phyloP scores from a whole-genome alignment of 2,888 invertebrate species.

The Prostheceraeus crozeri region DNA sequence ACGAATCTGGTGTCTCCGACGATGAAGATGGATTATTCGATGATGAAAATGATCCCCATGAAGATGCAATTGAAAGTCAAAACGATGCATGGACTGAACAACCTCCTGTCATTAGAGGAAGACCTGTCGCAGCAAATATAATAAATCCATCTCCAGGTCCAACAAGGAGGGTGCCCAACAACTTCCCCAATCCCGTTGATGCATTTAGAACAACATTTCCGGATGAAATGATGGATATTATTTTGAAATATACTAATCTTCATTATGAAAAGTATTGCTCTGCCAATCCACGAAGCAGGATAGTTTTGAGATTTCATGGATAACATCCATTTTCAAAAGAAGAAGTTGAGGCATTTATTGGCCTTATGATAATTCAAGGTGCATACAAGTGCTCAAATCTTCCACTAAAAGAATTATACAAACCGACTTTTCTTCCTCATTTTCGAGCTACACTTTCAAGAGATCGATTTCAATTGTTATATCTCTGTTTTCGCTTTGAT shows the following conservation, averaged over 20 bases:
- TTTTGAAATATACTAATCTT: too few species aligned
- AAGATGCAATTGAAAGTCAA: too few species aligned
- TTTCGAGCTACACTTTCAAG: slow-evolving; percentile 9
- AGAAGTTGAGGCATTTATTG: background rate
- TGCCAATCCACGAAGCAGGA: background rate
- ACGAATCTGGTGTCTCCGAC: too few species aligned
- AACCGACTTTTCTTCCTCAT: background rate
- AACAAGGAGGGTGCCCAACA: too few species aligned
- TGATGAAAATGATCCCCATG: too few species aligned
- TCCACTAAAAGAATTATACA: slow-evolving; percentile 19
- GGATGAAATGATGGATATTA: too few species aligned
- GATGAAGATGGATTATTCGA: too few species aligned
- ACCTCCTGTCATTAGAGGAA: background rate
- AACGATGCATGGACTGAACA: too few species aligned
- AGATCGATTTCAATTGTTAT: slow-evolving; percentile 2
- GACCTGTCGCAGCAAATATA: background rate
- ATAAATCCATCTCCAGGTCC: background rate
- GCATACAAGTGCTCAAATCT: slow-evolving; percentile 10
- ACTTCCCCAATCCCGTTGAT: slow-evolving; percentile 10
- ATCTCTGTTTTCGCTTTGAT: background rate
- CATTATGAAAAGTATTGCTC: slow-evolving; percentile 1
- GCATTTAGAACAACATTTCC: slow-evolving; percentile 19
- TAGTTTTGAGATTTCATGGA: background rate
- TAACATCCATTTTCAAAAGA: background rate
- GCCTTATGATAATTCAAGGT: slow-evolving; percentile 6